phyloP scores from a whole-genome alignment of 2,113 vertebrate species.

The Onychostoma macrolepis region DNA sequence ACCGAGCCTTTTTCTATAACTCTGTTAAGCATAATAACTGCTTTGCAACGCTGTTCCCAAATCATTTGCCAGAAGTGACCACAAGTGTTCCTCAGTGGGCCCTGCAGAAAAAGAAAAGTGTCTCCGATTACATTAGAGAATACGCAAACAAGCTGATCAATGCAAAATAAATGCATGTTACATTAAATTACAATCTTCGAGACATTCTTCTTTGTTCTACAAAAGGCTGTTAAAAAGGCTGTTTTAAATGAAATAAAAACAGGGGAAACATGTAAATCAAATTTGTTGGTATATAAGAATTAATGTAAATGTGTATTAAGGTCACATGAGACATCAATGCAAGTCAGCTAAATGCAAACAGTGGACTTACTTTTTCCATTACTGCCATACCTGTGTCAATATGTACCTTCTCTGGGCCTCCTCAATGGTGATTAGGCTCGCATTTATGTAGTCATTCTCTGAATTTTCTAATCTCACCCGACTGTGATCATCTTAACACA shows the following conservation, averaged over 20 bases:
- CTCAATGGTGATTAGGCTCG: constrained; percentile 88
- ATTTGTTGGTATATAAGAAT: background rate
- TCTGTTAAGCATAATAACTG: constrained; percentile 97
- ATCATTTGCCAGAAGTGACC: constrained; percentile 99
- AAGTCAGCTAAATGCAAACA: constrained; percentile 11
- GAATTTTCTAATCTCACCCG: constrained; percentile 91
- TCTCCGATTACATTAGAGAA: background rate
- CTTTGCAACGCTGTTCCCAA: constrained; percentile 95
- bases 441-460: constrained; percentile 98
- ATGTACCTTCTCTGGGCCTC: constrained; percentile 93
- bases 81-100: constrained; percentile 93
- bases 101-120: constrained; percentile 73
- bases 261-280: background rate
- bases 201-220: background rate
- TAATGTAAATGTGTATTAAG: constrained; percentile 6
- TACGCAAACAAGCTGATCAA: background rate
- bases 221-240: background rate
- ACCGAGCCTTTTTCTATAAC: constrained; percentile 95
- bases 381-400: constrained; percentile 88
- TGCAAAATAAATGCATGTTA: background rate
- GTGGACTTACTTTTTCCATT: constrained; percentile 39
- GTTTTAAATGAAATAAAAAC: background rate
- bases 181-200: background rate
- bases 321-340: background rate
- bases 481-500: constrained; percentile 90